These are phyloP conservation scores for Laothoe populi DNA, from an alignment of 2,888 invertebrate genomes.

Conservation along the genomic window DNA sequence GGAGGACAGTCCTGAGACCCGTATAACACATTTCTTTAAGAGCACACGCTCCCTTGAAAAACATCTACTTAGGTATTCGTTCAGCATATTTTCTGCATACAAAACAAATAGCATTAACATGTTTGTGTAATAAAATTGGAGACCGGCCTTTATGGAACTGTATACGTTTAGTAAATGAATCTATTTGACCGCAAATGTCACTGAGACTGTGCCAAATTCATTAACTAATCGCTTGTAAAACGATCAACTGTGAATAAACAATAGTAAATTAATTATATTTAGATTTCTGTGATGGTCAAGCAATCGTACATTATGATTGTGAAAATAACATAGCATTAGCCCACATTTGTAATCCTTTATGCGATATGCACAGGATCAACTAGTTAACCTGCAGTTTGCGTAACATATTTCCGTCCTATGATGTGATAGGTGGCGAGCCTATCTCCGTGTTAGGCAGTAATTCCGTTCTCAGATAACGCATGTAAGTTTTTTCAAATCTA, in stretches of 20 bases:
- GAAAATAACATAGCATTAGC: too few species aligned
- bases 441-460: too few species aligned
- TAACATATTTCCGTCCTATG: too few species aligned
- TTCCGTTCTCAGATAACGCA: too few species aligned
- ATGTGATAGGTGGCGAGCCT: too few species aligned
- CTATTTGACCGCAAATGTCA: slow-evolving; percentile 30
- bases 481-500: too few species aligned
- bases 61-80: slow-evolving; percentile 17
- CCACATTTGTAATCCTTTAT: too few species aligned
- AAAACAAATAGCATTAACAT: slow-evolving; percentile 12
- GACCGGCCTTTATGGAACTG: slow-evolving; percentile 15
- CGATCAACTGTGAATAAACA: slow-evolving; percentile 28
- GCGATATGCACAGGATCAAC: too few species aligned
- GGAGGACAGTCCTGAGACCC: slow-evolving; percentile 1
- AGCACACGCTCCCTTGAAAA: not conserved
- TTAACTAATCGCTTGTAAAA: slow-evolving; percentile 27
- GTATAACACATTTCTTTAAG: slow-evolving; percentile 1
- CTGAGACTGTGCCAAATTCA: slow-evolving; percentile 30
- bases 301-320: too few species aligned
- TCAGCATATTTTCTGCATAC: slow-evolving; percentile 19
- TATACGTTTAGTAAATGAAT: slow-evolving; percentile 25
- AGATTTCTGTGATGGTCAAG: slow-evolving; percentile 22
- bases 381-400: too few species aligned
- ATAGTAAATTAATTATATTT: slow-evolving; percentile 26
- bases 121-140: slow-evolving; percentile 16